Base-by-base conservation (phyloP, 2,888 invertebrate genomes). In the Cryptocheilus praepositus region DNA sequence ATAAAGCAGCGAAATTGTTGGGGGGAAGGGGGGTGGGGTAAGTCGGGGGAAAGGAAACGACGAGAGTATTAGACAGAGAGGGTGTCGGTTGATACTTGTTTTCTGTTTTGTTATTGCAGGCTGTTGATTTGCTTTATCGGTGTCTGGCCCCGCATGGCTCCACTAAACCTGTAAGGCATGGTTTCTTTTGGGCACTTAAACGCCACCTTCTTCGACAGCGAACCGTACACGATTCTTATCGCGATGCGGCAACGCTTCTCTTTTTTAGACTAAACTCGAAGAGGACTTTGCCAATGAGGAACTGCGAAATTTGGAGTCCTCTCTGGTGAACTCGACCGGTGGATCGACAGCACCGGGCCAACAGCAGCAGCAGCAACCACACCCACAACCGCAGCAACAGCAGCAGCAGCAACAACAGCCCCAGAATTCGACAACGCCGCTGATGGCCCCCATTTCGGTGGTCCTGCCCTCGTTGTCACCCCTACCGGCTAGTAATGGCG, bases 61-160 rank as follows among this genome's bases (percentile, higher is more conserved):
- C 11, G 36, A 1, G 8, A 36, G 36, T 8, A 36, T 36, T 11
- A 36, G 36, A 68, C 70, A 70, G 71, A 60, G 64, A 76, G 79
- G 81, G 81, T 83, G 81, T 84, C 86, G 83, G 83, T 87, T 87
- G 86, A 86, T 86, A 85, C 84, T 84, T 84, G 86, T 87, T 86
- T 86, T 86, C 79, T 87, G 85, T 87, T 88, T 87, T 88, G 81
- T 88, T 85, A 88, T 88, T 88, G 80, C 88, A 88, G 88, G 87
- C 86, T 86, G 88, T 88, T 87, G 88, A 88, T 88, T 87, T 87
- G 85, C 87, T 88, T 88, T 88, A 86, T 88, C 87, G 88, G 85
- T 88, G 87, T 88, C 88, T 88, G 87, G 88, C 86, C 87, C 87
- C 88, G 87, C 87, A 88, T 87, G 87, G 88, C 86, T 86, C 88